Percentiles rank a stretch among this genome's conserved stretches.
Conservation (phyloP, 1,140 invertebrate genomes). For the Drosophila biarmipes region DNA sequence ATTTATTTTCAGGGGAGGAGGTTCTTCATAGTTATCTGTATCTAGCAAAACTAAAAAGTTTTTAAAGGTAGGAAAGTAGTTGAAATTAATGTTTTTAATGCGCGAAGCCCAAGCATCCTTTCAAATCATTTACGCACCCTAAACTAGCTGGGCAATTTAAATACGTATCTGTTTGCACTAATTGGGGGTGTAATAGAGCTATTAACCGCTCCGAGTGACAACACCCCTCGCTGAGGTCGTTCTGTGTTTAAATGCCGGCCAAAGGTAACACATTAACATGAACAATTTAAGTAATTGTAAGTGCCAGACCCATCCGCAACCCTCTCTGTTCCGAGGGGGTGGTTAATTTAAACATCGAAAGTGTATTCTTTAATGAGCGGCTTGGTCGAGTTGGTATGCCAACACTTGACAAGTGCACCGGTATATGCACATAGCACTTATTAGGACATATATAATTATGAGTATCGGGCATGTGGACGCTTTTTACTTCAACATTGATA, state of each 20-base stretch:
- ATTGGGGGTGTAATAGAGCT: slow-evolving; percentile 76
- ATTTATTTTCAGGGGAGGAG: no score
- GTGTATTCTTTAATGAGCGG: slow-evolving; percentile 75
- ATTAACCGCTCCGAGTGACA: slow-evolving; percentile 58
- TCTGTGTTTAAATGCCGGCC: slow-evolving; percentile 51
- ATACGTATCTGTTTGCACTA: slow-evolving; percentile 50
- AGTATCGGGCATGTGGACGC: slow-evolving; percentile 56
- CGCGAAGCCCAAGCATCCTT: background rate
- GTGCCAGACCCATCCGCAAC: slow-evolving; percentile 40
- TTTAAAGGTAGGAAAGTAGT: no score
- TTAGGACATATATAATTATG: slow-evolving; percentile 63
- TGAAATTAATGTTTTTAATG: background rate
- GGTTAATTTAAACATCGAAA: slow-evolving; percentile 48
- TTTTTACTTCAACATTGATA: slow-evolving; percentile 45
- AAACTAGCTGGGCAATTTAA: background rate
- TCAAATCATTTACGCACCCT: slow-evolving; percentile 1
- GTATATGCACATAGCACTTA: slow-evolving; percentile 50
- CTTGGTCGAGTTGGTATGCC: slow-evolving; percentile 55
- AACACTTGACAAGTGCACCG: slow-evolving; percentile 80
- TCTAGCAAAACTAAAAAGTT: no score
- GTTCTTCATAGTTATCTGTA: background rate
- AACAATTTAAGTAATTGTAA: slow-evolving; percentile 54
- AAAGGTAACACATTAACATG: slow-evolving; percentile 74
- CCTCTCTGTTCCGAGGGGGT: slow-evolving; percentile 42
- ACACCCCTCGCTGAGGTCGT: slow-evolving; percentile 40